These are phyloP conservation scores for Barnardius zonarius DNA, from an alignment of 2,113 vertebrate genomes.

Conservation along the genomic window DNA sequence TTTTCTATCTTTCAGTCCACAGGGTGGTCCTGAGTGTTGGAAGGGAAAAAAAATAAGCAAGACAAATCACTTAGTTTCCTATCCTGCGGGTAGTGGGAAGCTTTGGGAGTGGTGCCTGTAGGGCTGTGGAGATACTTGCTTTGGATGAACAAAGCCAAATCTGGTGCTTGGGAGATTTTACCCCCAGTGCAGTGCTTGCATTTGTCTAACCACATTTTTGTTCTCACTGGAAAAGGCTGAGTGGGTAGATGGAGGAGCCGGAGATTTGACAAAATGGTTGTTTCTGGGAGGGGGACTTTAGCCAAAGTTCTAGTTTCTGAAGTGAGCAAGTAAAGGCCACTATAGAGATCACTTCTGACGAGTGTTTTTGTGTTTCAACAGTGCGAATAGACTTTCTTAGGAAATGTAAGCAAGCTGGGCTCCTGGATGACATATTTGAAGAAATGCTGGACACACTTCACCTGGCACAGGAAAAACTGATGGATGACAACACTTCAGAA, in stretches of 20 bases:
- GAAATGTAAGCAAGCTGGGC: conserved; percentile 75
- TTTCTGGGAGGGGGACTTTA: not conserved
- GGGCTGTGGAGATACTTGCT: not conserved
- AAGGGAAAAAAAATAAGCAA: not conserved
- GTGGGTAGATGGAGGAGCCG: not conserved
- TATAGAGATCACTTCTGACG: not conserved
- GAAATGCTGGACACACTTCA: conserved; percentile 72
- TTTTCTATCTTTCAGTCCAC: not conserved
- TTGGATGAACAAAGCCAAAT: not conserved
- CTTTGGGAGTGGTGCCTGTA: not conserved
- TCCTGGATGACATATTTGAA: conserved; percentile 75
- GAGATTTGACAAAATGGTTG: not conserved
- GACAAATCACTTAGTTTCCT: not conserved
- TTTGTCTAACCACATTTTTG: not conserved
- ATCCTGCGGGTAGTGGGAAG: not conserved
- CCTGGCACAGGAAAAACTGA: conserved; percentile 69
- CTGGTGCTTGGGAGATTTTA: not conserved
- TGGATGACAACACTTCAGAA: conserved; percentile 72
- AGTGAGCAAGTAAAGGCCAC: not conserved
- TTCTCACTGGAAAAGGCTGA: not conserved
- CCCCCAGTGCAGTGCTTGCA: fast-evolving
- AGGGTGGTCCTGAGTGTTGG: not conserved
- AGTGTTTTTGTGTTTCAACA: conserved; percentile 19
- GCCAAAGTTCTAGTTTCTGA: not conserved
- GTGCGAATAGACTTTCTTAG: conserved; percentile 67